Conservation (phyloP, 2,888 invertebrate genomes). For the Andrena haemorrhoa region DNA sequence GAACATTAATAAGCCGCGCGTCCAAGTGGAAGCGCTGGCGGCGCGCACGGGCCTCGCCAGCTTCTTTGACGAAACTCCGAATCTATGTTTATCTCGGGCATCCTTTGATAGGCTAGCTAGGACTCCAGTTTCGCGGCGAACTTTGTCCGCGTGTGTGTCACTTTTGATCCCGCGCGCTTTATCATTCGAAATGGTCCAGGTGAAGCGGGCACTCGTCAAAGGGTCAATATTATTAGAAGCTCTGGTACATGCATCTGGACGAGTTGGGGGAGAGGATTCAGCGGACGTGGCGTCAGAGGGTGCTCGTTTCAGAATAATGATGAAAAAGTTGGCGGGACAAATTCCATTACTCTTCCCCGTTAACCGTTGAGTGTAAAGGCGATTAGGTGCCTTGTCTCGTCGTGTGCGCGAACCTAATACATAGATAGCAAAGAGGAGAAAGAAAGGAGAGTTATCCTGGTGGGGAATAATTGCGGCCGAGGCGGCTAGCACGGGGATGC, state of each 20-base stretch:
- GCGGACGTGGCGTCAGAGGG: not conserved
- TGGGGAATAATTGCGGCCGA: conserved; percentile 28
- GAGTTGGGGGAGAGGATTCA: not conserved
- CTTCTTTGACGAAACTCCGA: conserved; percentile 53
- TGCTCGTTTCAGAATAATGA: too few species aligned
- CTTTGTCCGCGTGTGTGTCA: conserved; percentile 2
- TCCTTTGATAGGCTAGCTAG: conserved; percentile 49
- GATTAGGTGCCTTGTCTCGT: too few species aligned
- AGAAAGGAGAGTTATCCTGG: not conserved
- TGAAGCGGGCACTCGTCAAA: conserved; percentile 21
- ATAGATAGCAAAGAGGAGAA: too few species aligned
- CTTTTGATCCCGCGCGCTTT: not conserved
- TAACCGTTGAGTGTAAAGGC: too few species aligned
- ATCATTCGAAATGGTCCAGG: not conserved
- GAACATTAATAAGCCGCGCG: conserved; percentile 69
- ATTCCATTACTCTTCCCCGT: too few species aligned
- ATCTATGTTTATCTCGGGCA: conserved; percentile 54
- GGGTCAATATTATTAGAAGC: conserved; percentile 25
- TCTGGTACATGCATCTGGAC: not conserved
- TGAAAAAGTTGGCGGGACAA: too few species aligned
- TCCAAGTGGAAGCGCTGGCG: conserved; percentile 34
- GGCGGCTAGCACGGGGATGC: conserved; percentile 28
- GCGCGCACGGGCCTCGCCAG: conserved; percentile 32
- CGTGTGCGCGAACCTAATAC: too few species aligned
- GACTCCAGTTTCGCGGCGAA: conserved; percentile 33